phyloP scores from a whole-genome alignment of 1,140 invertebrate species.

The Trypoxylus dichotomus region DNA sequence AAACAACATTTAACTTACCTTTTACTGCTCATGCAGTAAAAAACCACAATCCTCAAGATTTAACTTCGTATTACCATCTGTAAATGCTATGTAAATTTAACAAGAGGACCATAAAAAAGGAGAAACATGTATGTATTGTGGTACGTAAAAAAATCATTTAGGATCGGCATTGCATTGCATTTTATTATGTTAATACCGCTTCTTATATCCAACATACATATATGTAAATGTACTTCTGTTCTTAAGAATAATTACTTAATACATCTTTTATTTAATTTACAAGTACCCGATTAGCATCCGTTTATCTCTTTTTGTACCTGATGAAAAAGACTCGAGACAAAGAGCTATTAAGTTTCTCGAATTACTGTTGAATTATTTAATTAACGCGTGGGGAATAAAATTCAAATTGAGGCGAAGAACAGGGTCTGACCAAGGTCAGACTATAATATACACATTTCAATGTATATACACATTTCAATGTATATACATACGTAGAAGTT shows the following conservation, averaged over 20 bases:
- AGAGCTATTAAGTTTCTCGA: background rate
- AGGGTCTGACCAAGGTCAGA: background rate
- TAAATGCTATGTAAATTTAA: background rate
- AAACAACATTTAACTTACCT: background rate
- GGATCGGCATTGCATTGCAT: background rate
- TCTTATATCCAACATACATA: background rate
- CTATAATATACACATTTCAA: background rate
- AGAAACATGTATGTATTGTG: background rate
- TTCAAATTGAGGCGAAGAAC: background rate
- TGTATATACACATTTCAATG: no score
- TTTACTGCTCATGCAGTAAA: background rate
- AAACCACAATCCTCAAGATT: background rate
- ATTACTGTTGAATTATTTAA: slow-evolving; percentile 1
- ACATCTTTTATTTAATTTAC: background rate
- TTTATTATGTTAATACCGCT: background rate
- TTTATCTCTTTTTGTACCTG: background rate
- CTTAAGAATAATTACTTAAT: background rate
- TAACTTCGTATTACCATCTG: background rate
- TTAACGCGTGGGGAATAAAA: background rate
- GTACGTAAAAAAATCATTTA: background rate
- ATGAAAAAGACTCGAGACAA: background rate
- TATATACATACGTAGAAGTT: no score
- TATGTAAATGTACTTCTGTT: background rate
- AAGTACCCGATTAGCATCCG: background rate
- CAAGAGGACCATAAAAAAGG: background rate